Percentiles rank a stretch among this genome's conserved stretches.
These are phyloP conservation scores for Sturnus vulgaris DNA, from an alignment of 2,113 vertebrate species.

Conservation along the genomic window DNA sequence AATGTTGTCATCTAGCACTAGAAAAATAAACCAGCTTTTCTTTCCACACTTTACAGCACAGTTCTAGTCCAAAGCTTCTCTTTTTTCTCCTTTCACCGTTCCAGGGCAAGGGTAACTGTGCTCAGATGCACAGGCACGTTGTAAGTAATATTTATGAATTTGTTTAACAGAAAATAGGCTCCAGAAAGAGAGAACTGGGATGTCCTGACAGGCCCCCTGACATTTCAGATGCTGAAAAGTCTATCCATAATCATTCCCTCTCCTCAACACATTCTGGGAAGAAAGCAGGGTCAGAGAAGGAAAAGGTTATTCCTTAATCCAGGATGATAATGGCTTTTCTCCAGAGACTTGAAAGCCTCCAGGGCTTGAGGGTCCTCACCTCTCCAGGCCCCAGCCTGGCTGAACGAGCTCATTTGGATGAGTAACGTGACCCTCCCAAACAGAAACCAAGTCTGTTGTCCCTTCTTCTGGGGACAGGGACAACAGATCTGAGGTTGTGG, in stretches of 20 bases:
- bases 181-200: neutral
- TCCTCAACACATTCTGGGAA: neutral
- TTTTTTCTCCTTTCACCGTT: neutral
- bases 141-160: neutral
- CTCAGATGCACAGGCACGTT: neutral
- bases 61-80: neutral
- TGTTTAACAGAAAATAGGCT: neutral
- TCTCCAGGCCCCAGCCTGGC: neutral
- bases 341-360: neutral
- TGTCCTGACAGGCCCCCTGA: neutral
- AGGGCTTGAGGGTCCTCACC: neutral
- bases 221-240: neutral
- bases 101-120: neutral
- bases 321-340: neutral
- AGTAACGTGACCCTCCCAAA: neutral
- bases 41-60: neutral
- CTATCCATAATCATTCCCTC: neutral
- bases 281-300: neutral
- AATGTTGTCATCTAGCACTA: neutral
- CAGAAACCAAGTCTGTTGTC: neutral
- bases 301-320: neutral
- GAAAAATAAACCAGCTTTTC: neutral
- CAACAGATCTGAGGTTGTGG: too few relatives aligned
- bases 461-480: neutral
- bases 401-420: neutral